phyloP scores from a whole-genome alignment of 1,140 invertebrate genomes.

The Anastatus disparis region DNA sequence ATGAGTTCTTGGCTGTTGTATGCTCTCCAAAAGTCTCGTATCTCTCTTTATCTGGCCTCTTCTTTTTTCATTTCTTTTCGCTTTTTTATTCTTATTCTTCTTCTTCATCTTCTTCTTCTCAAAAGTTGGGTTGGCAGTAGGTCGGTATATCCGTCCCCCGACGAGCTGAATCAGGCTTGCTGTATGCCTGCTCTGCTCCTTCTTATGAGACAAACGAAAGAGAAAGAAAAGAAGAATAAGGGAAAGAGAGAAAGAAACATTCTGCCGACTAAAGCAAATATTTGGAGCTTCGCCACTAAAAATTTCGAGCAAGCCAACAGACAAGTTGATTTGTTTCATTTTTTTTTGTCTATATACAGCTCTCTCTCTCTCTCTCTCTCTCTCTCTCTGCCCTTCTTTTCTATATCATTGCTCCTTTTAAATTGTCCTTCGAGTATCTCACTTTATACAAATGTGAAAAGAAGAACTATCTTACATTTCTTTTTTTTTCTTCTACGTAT shows the following conservation, averaged over 20 bases:
- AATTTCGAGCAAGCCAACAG: slow-evolving; percentile 64
- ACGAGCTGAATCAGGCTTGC: slow-evolving; percentile 40
- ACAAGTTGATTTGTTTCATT: slow-evolving; percentile 66
- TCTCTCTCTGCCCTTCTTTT: slow-evolving; percentile 24
- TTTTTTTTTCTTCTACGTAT: not conserved
- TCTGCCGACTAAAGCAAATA: slow-evolving; percentile 61
- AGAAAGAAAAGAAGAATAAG: slow-evolving; percentile 1
- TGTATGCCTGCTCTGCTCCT: too few species aligned
- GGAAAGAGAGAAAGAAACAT: slow-evolving; percentile 20
- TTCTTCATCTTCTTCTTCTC: not conserved
- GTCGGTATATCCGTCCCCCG: slow-evolving; percentile 53
- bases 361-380: slow-evolving; percentile 37
- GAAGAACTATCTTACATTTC: too few species aligned
- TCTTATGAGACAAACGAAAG: slow-evolving; percentile 1
- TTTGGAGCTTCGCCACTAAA: slow-evolving; percentile 67
- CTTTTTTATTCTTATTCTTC: not conserved
- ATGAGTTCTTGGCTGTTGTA: slow-evolving; percentile 43
- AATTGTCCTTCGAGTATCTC: slow-evolving; percentile 13
- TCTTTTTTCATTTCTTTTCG: slow-evolving; percentile 18
- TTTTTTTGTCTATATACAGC: slow-evolving; percentile 58
- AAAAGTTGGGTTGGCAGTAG: slow-evolving; percentile 23
- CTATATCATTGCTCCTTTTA: slow-evolving; percentile 28
- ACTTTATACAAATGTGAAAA: not conserved
- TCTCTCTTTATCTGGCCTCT: slow-evolving; percentile 32
- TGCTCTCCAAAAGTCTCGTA: slow-evolving; percentile 33